Evolutionary conservation across 2,797 vertebrate species (phyloP), one percentile per base, ranked within the genome.

Genomic region (Bovichtus variegatus): DNA sequence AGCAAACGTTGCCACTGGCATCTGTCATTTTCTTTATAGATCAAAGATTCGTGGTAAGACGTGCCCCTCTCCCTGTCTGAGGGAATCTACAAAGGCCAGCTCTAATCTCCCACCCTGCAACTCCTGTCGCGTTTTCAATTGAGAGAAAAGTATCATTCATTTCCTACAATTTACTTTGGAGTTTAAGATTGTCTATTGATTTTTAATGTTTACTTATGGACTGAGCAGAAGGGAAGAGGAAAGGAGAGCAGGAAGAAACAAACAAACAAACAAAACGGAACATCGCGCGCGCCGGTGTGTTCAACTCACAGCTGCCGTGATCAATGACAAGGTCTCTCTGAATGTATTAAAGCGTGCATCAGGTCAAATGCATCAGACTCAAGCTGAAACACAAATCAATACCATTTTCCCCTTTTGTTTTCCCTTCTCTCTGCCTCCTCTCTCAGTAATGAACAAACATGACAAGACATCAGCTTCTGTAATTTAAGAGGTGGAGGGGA

Each of bases 131-230:
- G 89, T 93, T 95, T 95, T 91, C 94, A 95, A 95, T 94, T 86
- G 88, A 92, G 87, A 88, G 89, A 87, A 94, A 92, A 94, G 92
- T 93, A 94, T 95, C 93, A 91, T 93, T 94, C 87, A 95, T 95
- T 96, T 95, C 93, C 94, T 89, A 91, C 94, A 94, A 94, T 97
- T 95, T 94, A 95, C 91, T 95, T 92, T 96, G 91, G 93, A 91
- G 92, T 96, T 97, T 96, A 96, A 93, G 97, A 98, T 95, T 97
- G 95, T 96, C 94, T 97, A 98, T 96, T 96, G 96, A 97, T n/a
- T 97, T 96, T 92, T 95, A 95, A 95, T 96, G 95, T 96, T 96
- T 97, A 95, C 92, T 96, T 91, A 95, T 95, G 94, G 93, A 95
- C 90, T 82, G 87, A 89, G 83, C 79, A 65, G 78, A 71, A 58